These are phyloP conservation scores for Apis dorsata DNA, from an alignment of 1,140 invertebrate species.

Conservation along the genomic window DNA sequence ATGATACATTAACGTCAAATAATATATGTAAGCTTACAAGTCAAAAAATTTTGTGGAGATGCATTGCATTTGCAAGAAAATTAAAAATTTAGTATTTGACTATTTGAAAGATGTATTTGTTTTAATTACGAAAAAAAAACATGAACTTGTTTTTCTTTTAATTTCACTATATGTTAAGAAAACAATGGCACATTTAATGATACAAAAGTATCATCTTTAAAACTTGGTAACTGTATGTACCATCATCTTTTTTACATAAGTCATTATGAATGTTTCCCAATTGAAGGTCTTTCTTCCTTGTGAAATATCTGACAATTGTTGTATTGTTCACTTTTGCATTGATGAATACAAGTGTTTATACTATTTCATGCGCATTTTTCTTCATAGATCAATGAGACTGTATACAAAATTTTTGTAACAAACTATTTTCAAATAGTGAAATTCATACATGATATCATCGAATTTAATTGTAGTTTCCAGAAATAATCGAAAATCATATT, in stretches of 20 bases:
- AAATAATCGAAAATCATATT: constrained; percentile 3
- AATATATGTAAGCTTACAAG: constrained; percentile 54
- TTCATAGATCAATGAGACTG: constrained; percentile 17
- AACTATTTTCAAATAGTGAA: background rate
- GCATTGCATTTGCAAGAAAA: constrained; percentile 37
- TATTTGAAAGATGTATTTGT: constrained; percentile 29
- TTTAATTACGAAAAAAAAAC: constrained; percentile 20
- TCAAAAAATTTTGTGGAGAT: constrained; percentile 38
- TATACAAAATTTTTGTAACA: constrained; percentile 34
- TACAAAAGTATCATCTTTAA: constrained; percentile 22
- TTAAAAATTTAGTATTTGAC: constrained; percentile 42
- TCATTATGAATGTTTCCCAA: constrained; percentile 30
- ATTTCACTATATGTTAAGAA: constrained; percentile 21
- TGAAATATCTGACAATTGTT: constrained; percentile 41
- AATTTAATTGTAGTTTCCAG: constrained; percentile 20
- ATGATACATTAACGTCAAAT: constrained; percentile 64
- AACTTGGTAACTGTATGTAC: constrained; percentile 16
- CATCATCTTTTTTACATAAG: constrained; percentile 32
- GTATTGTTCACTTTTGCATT: constrained; percentile 54
- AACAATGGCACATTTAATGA: constrained; percentile 27
- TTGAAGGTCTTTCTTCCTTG: constrained; percentile 46
- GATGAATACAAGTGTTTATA: constrained; percentile 34
- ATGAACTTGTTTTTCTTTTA: constrained; percentile 18
- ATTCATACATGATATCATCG: constrained; percentile 12
- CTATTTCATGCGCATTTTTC: constrained; percentile 21